Base-by-base conservation (phyloP, 2,113 vertebrate species). In the Istiophorus platypterus region DNA sequence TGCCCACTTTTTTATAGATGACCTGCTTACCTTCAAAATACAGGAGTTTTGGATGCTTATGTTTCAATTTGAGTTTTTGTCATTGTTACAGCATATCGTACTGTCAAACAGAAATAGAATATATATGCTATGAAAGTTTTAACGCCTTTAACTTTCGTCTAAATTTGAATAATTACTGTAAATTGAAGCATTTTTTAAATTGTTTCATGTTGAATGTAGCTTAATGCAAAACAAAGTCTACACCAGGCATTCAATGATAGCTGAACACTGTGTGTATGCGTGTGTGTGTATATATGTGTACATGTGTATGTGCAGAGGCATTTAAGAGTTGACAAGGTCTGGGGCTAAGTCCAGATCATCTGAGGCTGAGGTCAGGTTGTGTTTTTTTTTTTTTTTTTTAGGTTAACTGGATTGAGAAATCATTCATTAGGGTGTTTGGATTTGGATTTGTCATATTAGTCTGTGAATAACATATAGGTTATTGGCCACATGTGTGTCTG, bases 291-390 rank as follows among this genome's bases (percentile, higher is more conserved):
- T 29, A 56, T 37, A 64, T 27, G 61, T 26, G 61, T n/a, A n/a
- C n/a, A n/a, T 51, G 75, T 70, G 72, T 52, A 77, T 26, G 85
- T 49, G 81, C n/a, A n/a, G n/a, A n/a, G n/a, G n/a, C n/a, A n/a
- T n/a, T n/a, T n/a, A n/a, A n/a, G n/a, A n/a, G n/a, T n/a, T n/a
- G n/a, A n/a, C n/a, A n/a, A n/a, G n/a, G n/a, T n/a, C n/a, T n/a
- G n/a, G n/a, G n/a, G n/a, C n/a, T n/a, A n/a, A n/a, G n/a, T n/a
- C n/a, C n/a, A n/a, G n/a, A n/a, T n/a, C n/a, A n/a, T n/a, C n/a
- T n/a, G n/a, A n/a, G n/a, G n/a, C n/a, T n/a, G n/a, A n/a, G n/a
- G n/a, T n/a, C n/a, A n/a, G n/a, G n/a, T n/a, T n/a, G n/a, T n/a
- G n/a, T n/a, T n/a, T n/a, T n/a, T n/a, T n/a, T n/a, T n/a, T n/a